Percentiles rank a stretch among this genome's conserved stretches.
Conservation (phyloP, 2,888 invertebrate species). For the Erebia aethiops region DNA sequence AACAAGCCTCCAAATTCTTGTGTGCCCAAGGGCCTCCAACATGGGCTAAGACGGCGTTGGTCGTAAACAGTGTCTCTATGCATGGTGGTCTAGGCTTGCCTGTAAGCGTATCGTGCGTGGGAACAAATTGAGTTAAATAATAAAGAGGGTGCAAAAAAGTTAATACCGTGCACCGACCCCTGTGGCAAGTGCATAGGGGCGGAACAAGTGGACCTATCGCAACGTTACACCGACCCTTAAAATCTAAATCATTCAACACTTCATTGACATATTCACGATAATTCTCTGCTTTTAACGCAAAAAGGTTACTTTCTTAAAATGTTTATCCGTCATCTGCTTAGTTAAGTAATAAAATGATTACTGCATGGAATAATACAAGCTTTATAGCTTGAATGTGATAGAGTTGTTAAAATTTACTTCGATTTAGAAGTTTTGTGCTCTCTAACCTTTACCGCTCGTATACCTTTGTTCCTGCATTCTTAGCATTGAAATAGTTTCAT, state of each 20-base stretch:
- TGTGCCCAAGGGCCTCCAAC: no score
- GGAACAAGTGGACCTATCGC: constrained; percentile 72
- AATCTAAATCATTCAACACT: constrained; percentile 39
- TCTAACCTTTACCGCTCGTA: not conserved
- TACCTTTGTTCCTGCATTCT: constrained; percentile 7
- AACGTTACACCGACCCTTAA: constrained; percentile 38
- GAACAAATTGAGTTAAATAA: constrained; percentile 63
- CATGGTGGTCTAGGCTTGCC: constrained; percentile 14
- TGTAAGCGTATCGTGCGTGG: constrained; percentile 69
- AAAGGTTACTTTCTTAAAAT: not conserved
- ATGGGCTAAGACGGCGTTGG: not conserved
- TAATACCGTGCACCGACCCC: constrained; percentile 73
- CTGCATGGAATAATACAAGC: not conserved
- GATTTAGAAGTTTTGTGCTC: not conserved
- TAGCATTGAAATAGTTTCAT: constrained; percentile 21
- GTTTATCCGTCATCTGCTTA: not conserved
- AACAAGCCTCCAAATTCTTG: no score
- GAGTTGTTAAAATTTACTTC: not conserved
- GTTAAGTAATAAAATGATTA: not conserved
- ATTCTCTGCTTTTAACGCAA: constrained; percentile 15
- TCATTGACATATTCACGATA: constrained; percentile 25
- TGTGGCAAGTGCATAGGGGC: constrained; percentile 79
- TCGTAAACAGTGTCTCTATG: constrained; percentile 12
- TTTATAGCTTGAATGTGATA: not conserved
- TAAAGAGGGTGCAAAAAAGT: constrained; percentile 75